Conservation (phyloP, 2,888 invertebrate species). For the Oscheius sp. region DNA sequence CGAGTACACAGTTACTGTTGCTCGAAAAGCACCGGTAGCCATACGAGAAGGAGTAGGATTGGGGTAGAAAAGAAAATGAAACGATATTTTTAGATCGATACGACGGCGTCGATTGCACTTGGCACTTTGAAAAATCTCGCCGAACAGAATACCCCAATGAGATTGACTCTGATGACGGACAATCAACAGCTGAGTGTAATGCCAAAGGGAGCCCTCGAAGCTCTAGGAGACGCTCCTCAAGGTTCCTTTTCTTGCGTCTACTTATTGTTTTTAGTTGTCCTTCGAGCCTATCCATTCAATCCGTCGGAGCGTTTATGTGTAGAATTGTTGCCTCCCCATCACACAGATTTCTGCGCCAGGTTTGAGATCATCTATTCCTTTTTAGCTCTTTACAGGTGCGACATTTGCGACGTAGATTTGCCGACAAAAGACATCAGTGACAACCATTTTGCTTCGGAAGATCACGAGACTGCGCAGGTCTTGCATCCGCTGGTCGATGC, state of each 20-base stretch:
- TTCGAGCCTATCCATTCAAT: constrained; percentile 34
- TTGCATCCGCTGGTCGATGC: constrained; percentile 29
- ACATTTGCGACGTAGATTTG: constrained; percentile 53
- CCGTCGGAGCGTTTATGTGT: constrained; percentile 10
- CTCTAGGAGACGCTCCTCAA: constrained; percentile 14
- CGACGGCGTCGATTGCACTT: constrained; percentile 16
- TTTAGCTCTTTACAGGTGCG: constrained; percentile 34
- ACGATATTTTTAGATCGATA: constrained; percentile 29
- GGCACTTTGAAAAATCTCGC: constrained; percentile 3
- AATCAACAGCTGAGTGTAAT: constrained; percentile 33
- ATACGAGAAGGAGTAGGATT: constrained; percentile 42
- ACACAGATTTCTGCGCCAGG: constrained; percentile 29
- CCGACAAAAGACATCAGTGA: constrained; percentile 41
- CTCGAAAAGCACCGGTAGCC: constrained; percentile 36
- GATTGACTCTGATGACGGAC: constrained; percentile 28
- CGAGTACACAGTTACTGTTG: constrained; percentile 44
- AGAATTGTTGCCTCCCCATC: constrained; percentile 25
- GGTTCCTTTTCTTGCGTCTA: neutral
- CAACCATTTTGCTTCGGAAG: constrained; percentile 53
- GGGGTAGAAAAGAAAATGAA: neutral
- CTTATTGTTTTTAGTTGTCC: neutral
- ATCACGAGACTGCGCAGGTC: constrained; percentile 54
- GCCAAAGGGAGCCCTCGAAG: constrained; percentile 12
- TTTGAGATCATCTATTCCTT: neutral
- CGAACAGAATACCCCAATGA: constrained; percentile 11